A percentile compares a stretch with the other conserved stretches of the same genome.
Conservation (phyloP, 2,113 vertebrate genomes). For the Neotragus pygmaeus region DNA sequence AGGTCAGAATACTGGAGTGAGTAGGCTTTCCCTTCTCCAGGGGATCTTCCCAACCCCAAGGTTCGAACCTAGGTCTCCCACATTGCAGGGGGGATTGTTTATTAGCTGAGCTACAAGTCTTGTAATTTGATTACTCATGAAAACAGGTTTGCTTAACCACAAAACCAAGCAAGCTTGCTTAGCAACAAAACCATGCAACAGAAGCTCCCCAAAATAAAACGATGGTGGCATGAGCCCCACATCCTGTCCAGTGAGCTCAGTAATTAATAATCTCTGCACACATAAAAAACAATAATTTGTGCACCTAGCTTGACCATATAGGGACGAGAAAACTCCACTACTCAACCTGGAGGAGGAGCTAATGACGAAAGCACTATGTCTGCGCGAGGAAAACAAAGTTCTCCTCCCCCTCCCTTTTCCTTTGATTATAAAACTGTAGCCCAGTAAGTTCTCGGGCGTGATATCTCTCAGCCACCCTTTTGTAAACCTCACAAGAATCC, state of each 20-base stretch:
- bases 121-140: not conserved
- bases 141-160: not conserved
- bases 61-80: not conserved
- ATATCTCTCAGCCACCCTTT: not conserved
- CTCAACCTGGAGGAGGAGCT: not conserved
- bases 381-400: fast-evolving
- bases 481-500: not conserved
- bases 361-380: not conserved
- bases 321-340: too few relatives aligned
- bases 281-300: not conserved
- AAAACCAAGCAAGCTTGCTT: not conserved
- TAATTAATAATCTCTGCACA: not conserved
- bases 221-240: not conserved
- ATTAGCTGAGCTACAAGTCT: not conserved
- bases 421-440: not conserved
- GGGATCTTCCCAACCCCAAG: not conserved
- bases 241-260: not conserved
- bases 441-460: not conserved
- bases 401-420: not conserved
- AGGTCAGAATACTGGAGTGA: not conserved
- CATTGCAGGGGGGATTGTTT: not conserved
- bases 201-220: not conserved
- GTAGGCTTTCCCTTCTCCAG: not conserved
- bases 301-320: too few relatives aligned
- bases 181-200: not conserved